These are phyloP conservation scores for Rhipidura dahli DNA, from an alignment of 2,113 vertebrate genomes.

Conservation along the genomic window DNA sequence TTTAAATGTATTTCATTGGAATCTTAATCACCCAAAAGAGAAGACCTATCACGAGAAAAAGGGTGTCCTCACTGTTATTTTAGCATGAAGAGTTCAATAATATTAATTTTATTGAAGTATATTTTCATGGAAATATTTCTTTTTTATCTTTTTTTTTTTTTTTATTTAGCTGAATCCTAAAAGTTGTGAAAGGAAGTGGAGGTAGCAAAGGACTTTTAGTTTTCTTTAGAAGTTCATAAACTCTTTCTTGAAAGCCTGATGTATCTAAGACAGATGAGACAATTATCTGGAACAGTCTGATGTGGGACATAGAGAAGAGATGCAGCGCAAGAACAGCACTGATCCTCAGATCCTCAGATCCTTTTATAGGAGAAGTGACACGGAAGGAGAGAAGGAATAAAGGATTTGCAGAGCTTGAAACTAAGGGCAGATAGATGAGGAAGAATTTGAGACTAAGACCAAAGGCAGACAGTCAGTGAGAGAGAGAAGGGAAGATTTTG, in stretches of 20 bases:
- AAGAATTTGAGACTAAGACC: not conserved
- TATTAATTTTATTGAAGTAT: not conserved
- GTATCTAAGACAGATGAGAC: not conserved
- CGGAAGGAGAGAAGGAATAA: not conserved
- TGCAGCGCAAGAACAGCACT: not conserved
- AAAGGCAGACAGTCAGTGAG: not conserved
- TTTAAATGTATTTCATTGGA: not conserved
- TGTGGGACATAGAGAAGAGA: not conserved
- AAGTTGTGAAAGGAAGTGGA: not conserved
- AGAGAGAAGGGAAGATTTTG: not conserved
- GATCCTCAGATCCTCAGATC: not conserved
- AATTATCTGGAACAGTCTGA: not conserved
- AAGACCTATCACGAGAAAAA: not conserved
- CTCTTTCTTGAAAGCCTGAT: not conserved
- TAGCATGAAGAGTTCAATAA: not conserved
- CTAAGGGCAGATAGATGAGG: not conserved
- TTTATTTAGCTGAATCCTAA: not conserved
- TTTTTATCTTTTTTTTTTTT: not conserved
- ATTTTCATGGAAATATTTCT: not conserved
- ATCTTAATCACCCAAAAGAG: not conserved
- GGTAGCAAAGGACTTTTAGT: not conserved
- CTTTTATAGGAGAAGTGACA: not conserved
- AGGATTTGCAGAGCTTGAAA: not conserved
- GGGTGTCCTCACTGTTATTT: not conserved
- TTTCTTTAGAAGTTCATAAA: not conserved